Evolutionary conservation across 2,113 vertebrate species (phyloP), one percentile per base, ranked within the genome.

Genomic region (Lota lota): DNA sequence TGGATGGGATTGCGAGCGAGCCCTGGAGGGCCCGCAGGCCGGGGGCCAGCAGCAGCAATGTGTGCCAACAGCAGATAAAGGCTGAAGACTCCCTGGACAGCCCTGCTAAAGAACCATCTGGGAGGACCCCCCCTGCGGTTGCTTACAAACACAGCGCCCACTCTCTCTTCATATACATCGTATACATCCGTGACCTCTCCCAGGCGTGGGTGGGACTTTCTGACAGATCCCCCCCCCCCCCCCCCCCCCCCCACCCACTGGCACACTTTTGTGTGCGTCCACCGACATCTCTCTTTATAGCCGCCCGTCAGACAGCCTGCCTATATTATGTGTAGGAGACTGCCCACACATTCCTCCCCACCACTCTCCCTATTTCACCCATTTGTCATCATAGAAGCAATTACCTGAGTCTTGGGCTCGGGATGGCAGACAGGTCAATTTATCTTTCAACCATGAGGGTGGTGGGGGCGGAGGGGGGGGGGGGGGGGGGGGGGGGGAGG

Each of bases 51-150:
- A 4, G 24, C 4, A 4, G 24, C 24, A 24, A 24, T 24, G 24
- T 24, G 24, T 84, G 84, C 58, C 69, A 69, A 70, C 71, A 66
- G 64, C 67, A 85, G 83, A 89, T 88, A 88, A 90, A 90, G 83
- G 69, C 63, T 79, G 69, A 69, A 87, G 84, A 84, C 79, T 77
- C 82, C 84, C 80, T 79, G 24, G 24, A 76, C 85, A 47, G 73
- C 72, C 79, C 64, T 57, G 50, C 74, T 79, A 83, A 83, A 58
- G 63, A 72, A 76, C 83, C 84, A 89, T 89, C 83, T 85, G 87
- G 86, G 77, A 87, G 70, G 80, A n/a, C n/a, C 85, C 75, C 79
- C 78, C 81, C 83, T 78, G 69, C 83, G 76, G 77, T 74, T 72
- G 58, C 61, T 86, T 79, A 69, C 70, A 69, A 20, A 68, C 51